These are phyloP conservation scores for Neodon shergylaensis DNA, from an alignment of 2,113 vertebrate species.

Conservation along the genomic window DNA sequence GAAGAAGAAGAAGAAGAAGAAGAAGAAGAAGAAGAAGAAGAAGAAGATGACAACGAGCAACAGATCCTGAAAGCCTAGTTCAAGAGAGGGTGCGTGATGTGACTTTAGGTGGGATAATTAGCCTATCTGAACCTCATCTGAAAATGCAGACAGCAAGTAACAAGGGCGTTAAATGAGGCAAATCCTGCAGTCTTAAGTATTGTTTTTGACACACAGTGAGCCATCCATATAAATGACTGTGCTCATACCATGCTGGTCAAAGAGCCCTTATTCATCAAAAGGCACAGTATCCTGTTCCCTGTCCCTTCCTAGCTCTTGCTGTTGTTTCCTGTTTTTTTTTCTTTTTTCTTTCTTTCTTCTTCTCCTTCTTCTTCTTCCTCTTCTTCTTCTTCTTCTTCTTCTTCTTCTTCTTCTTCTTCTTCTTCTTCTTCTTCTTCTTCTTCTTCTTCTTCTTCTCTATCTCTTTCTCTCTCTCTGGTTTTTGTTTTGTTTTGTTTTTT, in stretches of 20 bases:
- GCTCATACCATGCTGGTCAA: background rate
- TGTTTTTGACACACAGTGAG: background rate
- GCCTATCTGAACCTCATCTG: constrained; percentile 29
- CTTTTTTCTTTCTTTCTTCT: background rate
- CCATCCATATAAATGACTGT: background rate
- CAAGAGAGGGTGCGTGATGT: background rate
- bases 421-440: too few species aligned
- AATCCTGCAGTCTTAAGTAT: background rate
- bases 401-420: too few species aligned
- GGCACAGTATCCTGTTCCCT: background rate
- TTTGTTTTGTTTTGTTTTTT: too few species aligned
- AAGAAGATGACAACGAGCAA: background rate
- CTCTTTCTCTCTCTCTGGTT: too few species aligned
- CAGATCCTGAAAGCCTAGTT: background rate
- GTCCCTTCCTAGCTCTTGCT: background rate
- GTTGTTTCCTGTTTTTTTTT: background rate
- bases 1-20: background rate
- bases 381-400: too few species aligned
- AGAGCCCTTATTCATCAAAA: background rate
- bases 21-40: background rate
- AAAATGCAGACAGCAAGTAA: background rate
- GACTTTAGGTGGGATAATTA: background rate
- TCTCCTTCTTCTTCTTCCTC: too few species aligned
- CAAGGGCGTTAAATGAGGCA: background rate
- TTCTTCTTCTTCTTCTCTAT: too few species aligned